Percentiles rank a stretch among this genome's conserved stretches.
Evolutionary conservation across 2,888 invertebrate species (phyloP).

Genomic region (Eutolmus rufibarbis): DNA sequence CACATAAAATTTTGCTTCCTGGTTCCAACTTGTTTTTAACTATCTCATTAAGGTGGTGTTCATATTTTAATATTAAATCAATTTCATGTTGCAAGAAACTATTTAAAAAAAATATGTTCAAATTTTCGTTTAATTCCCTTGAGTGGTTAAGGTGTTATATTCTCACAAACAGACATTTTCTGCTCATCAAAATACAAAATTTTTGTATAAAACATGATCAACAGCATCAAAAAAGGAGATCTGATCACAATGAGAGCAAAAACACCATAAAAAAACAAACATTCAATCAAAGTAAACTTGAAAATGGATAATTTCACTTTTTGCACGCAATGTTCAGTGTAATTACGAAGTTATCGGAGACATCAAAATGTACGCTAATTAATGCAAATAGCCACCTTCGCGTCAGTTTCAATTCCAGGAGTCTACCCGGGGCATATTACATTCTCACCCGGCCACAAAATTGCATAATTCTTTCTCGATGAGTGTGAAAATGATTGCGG

Average conservation of each 20-base stretch:
- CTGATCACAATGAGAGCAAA: neutral
- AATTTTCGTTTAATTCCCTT: neutral
- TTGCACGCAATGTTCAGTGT: neutral
- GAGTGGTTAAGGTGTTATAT: neutral
- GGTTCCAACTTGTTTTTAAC: neutral
- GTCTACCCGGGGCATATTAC: neutral
- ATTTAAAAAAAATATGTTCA: neutral
- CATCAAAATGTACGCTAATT: neutral
- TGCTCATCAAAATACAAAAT: neutral
- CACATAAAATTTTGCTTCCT: neutral
- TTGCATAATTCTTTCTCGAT: neutral
- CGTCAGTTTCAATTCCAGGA: neutral
- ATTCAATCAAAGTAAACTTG: neutral
- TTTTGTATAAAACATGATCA: neutral
- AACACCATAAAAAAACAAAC: neutral
- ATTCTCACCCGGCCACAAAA: neutral
- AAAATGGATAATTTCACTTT: neutral
- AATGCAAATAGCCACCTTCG: neutral
- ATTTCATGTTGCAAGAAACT: neutral
- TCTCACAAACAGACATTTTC: neutral
- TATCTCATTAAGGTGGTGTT: neutral
- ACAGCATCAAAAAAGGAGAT: neutral
- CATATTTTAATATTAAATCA: neutral
- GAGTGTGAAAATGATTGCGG: conserved; percentile 33
- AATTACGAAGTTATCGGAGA: neutral